Conservation (phyloP, 1,140 invertebrate genomes). For the Brachionus koreanus region DNA sequence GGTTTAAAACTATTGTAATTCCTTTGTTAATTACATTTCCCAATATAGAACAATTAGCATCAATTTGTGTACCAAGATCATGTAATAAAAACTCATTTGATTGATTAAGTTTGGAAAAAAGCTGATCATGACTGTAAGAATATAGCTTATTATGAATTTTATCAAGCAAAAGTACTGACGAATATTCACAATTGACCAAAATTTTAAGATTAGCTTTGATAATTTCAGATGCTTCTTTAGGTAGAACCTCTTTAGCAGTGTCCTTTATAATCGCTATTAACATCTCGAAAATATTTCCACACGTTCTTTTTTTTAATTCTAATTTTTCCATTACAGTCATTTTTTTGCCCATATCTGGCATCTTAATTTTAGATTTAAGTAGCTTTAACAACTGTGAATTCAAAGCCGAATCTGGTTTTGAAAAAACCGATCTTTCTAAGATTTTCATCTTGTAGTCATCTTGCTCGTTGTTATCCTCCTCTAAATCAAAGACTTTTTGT, state of each 20-base stretch:
- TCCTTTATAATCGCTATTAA: background rate
- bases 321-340: background rate
- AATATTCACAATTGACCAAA: background rate
- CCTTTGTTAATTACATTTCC: background rate
- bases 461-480: background rate
- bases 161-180: background rate
- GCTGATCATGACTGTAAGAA: background rate
- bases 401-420: background rate
- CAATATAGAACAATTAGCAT: background rate
- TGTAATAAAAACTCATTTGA: background rate
- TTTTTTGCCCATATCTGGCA: background rate
- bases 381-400: conserved; percentile 9
- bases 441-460: background rate
- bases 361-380: conserved; percentile 15
- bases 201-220: background rate
- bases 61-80: background rate
- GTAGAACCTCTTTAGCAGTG: background rate
- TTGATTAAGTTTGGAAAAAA: background rate
- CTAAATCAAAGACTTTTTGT: background rate
- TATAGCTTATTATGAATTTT: background rate
- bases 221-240: background rate
- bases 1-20: background rate
- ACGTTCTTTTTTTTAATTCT: background rate
- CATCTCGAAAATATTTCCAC: background rate
- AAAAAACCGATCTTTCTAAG: conserved; percentile 2